Percentiles rank a stretch among this genome's conserved stretches.
phyloP scores from a whole-genome alignment of 2,888 invertebrate species.

The Stomorhina lunata region DNA sequence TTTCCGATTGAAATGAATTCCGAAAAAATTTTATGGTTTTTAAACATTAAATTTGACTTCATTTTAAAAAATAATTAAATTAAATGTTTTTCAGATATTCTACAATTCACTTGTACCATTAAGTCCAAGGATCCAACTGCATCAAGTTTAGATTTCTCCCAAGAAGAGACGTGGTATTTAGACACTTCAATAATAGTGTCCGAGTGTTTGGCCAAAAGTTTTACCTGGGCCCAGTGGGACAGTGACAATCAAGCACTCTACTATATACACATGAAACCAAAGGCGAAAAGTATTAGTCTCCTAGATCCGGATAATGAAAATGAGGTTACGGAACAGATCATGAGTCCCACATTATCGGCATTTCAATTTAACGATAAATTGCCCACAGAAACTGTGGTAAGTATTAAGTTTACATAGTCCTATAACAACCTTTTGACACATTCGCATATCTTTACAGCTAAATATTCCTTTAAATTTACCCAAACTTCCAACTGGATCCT shows the following conservation, averaged over 20 bases:
- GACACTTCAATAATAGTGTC: slow-evolving; percentile 82
- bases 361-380: slow-evolving; percentile 92
- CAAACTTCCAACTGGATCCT: slow-evolving; percentile 82
- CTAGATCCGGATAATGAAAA: slow-evolving; percentile 81
- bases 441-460: slow-evolving; percentile 81
- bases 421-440: too few species aligned
- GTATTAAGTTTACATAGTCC: slow-evolving; percentile 72
- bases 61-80: not conserved
- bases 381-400: slow-evolving; percentile 92
- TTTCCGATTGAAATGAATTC: too few species aligned
- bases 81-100: slow-evolving; percentile 70
- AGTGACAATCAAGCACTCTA: slow-evolving; percentile 86
- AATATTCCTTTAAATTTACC: slow-evolving; percentile 92
- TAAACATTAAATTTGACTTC: too few species aligned
- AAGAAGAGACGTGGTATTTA: slow-evolving; percentile 80
- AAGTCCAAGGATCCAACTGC: slow-evolving; percentile 71
- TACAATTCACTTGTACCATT: slow-evolving; percentile 77
- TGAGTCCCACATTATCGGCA: slow-evolving; percentile 88
- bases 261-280: slow-evolving; percentile 89
- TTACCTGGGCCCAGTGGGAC: slow-evolving; percentile 94
- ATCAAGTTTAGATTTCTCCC: slow-evolving; percentile 67
- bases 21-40: too few species aligned
- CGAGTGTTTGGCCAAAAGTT: slow-evolving; percentile 84
- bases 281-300: slow-evolving; percentile 84
- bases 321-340: slow-evolving; percentile 77